phyloP scores from a whole-genome alignment of 2,888 invertebrate species.

The Drosophila algonquin region DNA sequence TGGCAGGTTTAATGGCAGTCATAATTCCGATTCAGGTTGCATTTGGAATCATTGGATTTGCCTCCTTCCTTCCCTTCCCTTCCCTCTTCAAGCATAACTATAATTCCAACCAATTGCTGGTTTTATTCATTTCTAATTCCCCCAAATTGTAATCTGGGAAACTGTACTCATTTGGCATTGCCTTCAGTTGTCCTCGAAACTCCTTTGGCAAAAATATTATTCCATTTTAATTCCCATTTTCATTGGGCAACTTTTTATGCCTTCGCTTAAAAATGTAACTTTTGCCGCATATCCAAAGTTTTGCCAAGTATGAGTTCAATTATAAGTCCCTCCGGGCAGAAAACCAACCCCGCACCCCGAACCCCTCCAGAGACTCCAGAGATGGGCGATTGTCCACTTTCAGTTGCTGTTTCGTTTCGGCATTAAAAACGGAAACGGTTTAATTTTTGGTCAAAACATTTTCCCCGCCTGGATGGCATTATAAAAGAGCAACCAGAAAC shows the following conservation, averaged over 20 bases:
- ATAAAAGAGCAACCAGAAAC: conserved; percentile 65
- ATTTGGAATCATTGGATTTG: not conserved
- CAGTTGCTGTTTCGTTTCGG: conserved; percentile 39
- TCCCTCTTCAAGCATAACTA: not conserved
- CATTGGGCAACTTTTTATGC: conserved; percentile 39
- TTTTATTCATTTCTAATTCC: not conserved
- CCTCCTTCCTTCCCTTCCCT: not conserved
- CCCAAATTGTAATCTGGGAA: not conserved
- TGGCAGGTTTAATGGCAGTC: not conserved
- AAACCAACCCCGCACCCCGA: too few species aligned
- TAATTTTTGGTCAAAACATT: conserved; percentile 63
- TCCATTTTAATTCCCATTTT: conserved; percentile 38
- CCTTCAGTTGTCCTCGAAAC: not conserved
- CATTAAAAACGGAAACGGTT: conserved; percentile 49
- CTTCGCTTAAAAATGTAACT: conserved; percentile 34
- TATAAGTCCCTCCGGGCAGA: conserved; percentile 47
- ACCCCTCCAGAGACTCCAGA: too few species aligned
- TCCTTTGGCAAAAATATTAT: conserved; percentile 40
- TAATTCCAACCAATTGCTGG: not conserved
- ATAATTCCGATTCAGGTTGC: not conserved
- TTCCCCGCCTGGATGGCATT: conserved; percentile 67
- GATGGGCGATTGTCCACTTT: conserved; percentile 8
- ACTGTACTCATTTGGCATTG: not conserved
- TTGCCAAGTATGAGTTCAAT: conserved; percentile 68
- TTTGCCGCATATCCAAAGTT: conserved; percentile 47